Evolutionary conservation across 1,140 invertebrate species (phyloP).

Genomic region (Oedothorax gibbosus): DNA sequence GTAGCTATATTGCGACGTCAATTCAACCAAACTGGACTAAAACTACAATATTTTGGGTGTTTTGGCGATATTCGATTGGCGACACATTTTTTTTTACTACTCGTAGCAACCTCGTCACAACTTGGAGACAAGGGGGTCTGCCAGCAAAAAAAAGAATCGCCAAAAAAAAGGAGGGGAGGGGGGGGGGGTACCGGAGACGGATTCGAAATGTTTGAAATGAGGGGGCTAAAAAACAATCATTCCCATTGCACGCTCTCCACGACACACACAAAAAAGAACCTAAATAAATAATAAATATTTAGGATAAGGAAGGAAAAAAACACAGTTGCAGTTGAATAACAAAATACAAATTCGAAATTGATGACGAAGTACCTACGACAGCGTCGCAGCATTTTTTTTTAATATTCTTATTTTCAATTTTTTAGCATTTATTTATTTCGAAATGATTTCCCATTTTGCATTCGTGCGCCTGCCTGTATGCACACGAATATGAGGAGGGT

Average conservation of each 20-base stretch:
- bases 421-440: conserved; percentile 60
- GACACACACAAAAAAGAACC: conserved; percentile 16
- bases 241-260: conserved; percentile 46
- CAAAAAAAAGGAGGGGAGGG: background rate
- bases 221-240: conserved; percentile 61
- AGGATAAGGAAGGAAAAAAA: conserved; percentile 22
- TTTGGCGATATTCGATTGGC: conserved; percentile 49
- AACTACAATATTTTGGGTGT: background rate
- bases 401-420: conserved; percentile 52
- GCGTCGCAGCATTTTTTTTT: conserved; percentile 53
- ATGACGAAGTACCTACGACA: conserved; percentile 58
- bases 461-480: conserved; percentile 41
- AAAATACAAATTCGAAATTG: conserved; percentile 62
- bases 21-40: too few relatives aligned
- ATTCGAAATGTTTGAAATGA: conserved; percentile 58
- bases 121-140: conserved; percentile 43
- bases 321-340: conserved; percentile 59
- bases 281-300: conserved; percentile 28
- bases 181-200: too few relatives aligned
- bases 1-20: too few relatives aligned
- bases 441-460: conserved; percentile 61
- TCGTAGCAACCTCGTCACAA: conserved; percentile 44
- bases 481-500: background rate
- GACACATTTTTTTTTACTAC: background rate
- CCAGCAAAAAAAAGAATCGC: background rate